Conservation (phyloP, 2,888 invertebrate genomes). For the Neria commutata region DNA sequence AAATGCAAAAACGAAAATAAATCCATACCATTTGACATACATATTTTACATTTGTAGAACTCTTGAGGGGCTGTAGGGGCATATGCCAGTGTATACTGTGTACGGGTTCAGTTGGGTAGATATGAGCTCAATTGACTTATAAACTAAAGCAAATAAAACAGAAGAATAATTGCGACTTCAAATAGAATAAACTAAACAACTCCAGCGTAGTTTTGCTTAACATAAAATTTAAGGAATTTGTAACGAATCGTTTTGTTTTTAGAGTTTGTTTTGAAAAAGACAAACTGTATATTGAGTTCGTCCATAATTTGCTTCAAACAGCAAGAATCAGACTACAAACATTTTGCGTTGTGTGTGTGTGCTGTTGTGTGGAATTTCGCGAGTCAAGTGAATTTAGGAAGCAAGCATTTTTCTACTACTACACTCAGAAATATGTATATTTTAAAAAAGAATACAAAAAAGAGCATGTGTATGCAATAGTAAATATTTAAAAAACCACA, state of each 20-base stretch:
- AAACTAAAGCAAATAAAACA: slow-evolving; percentile 5
- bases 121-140: slow-evolving; percentile 6
- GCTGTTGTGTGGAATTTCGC: no score
- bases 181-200: slow-evolving; percentile 25
- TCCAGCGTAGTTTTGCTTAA: slow-evolving; percentile 23
- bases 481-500: slow-evolving; percentile 57
- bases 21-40: slow-evolving; percentile 21
- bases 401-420: slow-evolving; percentile 26
- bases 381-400: no score
- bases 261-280: no score
- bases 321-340: slow-evolving; percentile 9
- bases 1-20: not conserved
- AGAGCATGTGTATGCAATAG: no score
- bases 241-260: no score
- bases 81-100: no score
- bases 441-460: slow-evolving; percentile 39
- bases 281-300: no score
- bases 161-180: not conserved
- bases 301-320: no score
- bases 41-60: no score
- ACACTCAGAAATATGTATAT: slow-evolving; percentile 26
- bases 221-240: slow-evolving; percentile 24
- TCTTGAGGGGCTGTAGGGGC: no score
- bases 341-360: slow-evolving; percentile 20
- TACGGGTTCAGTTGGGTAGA: no score